phyloP scores from a whole-genome alignment of 2,797 vertebrate species.

The Brotula barbata region DNA sequence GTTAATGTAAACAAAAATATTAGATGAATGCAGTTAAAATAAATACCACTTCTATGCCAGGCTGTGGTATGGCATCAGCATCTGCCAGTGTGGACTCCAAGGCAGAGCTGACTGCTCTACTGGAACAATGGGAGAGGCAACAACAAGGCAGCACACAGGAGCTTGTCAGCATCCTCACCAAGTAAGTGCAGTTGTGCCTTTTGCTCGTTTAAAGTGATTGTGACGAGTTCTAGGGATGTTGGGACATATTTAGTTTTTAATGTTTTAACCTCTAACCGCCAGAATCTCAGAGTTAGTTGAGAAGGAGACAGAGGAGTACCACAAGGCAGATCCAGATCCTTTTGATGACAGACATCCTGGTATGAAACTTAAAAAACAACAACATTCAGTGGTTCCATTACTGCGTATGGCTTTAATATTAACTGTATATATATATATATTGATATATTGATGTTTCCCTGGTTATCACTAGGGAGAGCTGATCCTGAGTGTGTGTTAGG shows the following conservation, averaged over 20 bases:
- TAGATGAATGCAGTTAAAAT: background rate
- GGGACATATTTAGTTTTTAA: constrained; percentile 4
- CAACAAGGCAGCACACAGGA: constrained; percentile 91
- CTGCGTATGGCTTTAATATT: background rate
- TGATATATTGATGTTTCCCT: constrained; percentile 53
- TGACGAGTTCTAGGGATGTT: background rate
- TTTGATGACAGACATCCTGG: constrained; percentile 99
- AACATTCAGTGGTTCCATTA: background rate
- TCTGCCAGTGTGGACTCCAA: constrained; percentile 92
- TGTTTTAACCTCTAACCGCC: constrained; percentile 42
- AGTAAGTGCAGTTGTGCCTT: constrained; percentile 76
- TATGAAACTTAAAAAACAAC: constrained; percentile 50
- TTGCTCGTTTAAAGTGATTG: background rate
- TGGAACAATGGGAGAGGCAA: constrained; percentile 97
- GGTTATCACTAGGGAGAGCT: constrained; percentile 85
- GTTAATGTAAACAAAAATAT: background rate
- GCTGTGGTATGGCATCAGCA: constrained; percentile 75
- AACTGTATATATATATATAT: too few relatives aligned
- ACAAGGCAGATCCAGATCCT: constrained; percentile 96
- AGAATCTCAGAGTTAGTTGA: constrained; percentile 99
- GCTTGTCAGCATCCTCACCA: constrained; percentile 92
- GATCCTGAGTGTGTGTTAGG: constrained; percentile 97
- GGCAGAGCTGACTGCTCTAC: constrained; percentile 93
- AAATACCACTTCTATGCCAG: constrained; percentile 32
- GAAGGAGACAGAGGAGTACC: constrained; percentile 97